phyloP scores from a whole-genome alignment of 1,140 invertebrate species.

The Tetramorium parvispinum region DNA sequence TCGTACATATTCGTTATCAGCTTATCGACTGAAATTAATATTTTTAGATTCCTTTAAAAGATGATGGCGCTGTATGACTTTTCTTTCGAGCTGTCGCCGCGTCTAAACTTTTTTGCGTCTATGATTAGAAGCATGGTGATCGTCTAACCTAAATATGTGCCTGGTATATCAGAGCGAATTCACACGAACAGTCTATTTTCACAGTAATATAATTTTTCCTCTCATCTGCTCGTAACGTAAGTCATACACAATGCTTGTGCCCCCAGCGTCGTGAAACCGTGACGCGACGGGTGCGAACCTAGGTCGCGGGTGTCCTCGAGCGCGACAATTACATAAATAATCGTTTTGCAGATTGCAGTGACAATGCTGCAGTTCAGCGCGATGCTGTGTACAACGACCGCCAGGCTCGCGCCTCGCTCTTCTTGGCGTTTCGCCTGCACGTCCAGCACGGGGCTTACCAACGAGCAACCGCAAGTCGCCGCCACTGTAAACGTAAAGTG shows the following conservation, averaged over 20 bases:
- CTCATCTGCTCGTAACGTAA: neutral
- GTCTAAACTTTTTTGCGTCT: neutral
- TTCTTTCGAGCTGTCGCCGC: neutral
- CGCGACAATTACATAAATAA: slow-evolving; percentile 36
- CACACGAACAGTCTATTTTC: neutral
- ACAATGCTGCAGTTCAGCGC: slow-evolving; percentile 45
- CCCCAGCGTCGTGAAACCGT: neutral
- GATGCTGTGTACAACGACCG: neutral
- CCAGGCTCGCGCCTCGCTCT: slow-evolving; percentile 12
- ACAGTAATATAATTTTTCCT: neutral
- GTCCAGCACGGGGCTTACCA: neutral
- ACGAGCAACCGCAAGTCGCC: neutral
- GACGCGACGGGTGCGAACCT: neutral
- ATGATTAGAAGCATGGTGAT: neutral
- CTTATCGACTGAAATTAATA: neutral
- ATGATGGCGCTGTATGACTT: neutral
- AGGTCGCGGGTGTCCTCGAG: neutral
- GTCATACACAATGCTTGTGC: neutral
- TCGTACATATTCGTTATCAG: neutral
- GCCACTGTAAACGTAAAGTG: neutral
- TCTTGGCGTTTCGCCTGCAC: slow-evolving; percentile 34
- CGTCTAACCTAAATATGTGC: slow-evolving; percentile 39
- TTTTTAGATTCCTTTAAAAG: neutral
- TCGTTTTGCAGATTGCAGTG: slow-evolving; percentile 23
- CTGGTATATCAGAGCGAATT: neutral